Evolutionary conservation across 2,888 invertebrate genomes (phyloP).

Genomic region (Empis stercorea): DNA sequence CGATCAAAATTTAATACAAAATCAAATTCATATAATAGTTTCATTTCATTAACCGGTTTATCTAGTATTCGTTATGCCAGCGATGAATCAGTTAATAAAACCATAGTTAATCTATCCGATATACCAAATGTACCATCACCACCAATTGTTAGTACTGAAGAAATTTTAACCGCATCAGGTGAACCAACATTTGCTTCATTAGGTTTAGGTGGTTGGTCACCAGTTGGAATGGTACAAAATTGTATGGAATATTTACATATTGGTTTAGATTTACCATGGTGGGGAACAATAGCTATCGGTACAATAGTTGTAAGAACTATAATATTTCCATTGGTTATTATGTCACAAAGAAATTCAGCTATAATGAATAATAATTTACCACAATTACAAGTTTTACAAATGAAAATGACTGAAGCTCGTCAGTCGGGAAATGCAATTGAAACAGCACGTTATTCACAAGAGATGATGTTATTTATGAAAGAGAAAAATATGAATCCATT

Average conservation of each 20-base stretch:
- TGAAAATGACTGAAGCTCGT: slow-evolving; percentile 77
- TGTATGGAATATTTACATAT: slow-evolving; percentile 74
- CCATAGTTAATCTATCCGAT: slow-evolving; percentile 19
- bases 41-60: not conserved
- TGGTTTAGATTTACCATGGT: slow-evolving; percentile 80
- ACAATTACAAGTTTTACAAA: slow-evolving; percentile 66
- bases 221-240: slow-evolving; percentile 69
- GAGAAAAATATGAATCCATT: slow-evolving; percentile 68
- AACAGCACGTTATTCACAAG: slow-evolving; percentile 59
- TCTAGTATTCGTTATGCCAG: slow-evolving; percentile 23
- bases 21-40: not conserved
- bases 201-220: slow-evolving; percentile 73
- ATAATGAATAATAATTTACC: slow-evolving; percentile 76
- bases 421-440: slow-evolving; percentile 69
- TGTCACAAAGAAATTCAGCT: slow-evolving; percentile 67
- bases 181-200: slow-evolving; percentile 69
- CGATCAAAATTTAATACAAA: not conserved
- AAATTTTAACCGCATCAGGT: slow-evolving; percentile 32
- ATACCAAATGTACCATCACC: slow-evolving; percentile 26
- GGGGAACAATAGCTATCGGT: slow-evolving; percentile 72
- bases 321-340: slow-evolving; percentile 76
- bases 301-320: slow-evolving; percentile 61
- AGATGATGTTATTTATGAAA: slow-evolving; percentile 71
- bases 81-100: slow-evolving; percentile 14
- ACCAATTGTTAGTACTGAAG: slow-evolving; percentile 7